A percentile compares a stretch with the other conserved stretches of the same genome.
Conservation (phyloP, 2,888 invertebrate genomes). For the Leptodirus hochenwartii region DNA sequence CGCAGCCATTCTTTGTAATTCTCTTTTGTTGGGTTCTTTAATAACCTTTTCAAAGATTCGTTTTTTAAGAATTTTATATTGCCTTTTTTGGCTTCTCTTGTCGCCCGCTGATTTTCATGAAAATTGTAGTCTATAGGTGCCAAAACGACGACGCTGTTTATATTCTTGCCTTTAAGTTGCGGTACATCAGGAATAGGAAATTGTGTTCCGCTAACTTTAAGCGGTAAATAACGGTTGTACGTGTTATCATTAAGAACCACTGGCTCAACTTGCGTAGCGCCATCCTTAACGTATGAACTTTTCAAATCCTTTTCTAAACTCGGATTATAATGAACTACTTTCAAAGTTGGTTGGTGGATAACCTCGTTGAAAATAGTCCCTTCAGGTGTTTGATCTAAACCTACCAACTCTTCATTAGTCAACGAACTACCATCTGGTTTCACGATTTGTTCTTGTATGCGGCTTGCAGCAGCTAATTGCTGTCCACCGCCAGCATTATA, state of each 20-base stretch:
- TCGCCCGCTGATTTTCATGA: slow-evolving; percentile 29
- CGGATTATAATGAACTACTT: slow-evolving; percentile 69
- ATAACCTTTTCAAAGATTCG: slow-evolving; percentile 53
- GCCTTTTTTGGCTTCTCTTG: slow-evolving; percentile 38
- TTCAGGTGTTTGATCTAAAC: slow-evolving; percentile 37
- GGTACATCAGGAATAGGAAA: slow-evolving; percentile 68
- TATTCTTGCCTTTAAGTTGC: slow-evolving; percentile 53
- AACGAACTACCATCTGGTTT: slow-evolving; percentile 41
- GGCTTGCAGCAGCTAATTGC: slow-evolving; percentile 47
- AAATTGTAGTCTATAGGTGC: slow-evolving; percentile 64
- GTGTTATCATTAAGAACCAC: slow-evolving; percentile 55
- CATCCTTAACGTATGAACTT: slow-evolving; percentile 49
- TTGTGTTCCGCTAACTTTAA: slow-evolving; percentile 69
- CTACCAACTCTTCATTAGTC: slow-evolving; percentile 24
- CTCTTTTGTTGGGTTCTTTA: slow-evolving; percentile 55
- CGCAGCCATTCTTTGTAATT: slow-evolving; percentile 69
- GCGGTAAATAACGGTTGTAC: slow-evolving; percentile 67
- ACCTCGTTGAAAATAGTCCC: slow-evolving; percentile 32
- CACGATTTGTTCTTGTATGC: slow-evolving; percentile 46
- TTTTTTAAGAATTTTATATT: slow-evolving; percentile 58
- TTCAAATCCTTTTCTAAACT: slow-evolving; percentile 52
- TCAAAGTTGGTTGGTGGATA: too few relatives aligned
- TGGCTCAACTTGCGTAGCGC: slow-evolving; percentile 55
- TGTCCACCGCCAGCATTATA: slow-evolving; percentile 67
- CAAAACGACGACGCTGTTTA: slow-evolving; percentile 71